phyloP scores from a whole-genome alignment of 2,113 vertebrate species.

The Plotosus lineatus region DNA sequence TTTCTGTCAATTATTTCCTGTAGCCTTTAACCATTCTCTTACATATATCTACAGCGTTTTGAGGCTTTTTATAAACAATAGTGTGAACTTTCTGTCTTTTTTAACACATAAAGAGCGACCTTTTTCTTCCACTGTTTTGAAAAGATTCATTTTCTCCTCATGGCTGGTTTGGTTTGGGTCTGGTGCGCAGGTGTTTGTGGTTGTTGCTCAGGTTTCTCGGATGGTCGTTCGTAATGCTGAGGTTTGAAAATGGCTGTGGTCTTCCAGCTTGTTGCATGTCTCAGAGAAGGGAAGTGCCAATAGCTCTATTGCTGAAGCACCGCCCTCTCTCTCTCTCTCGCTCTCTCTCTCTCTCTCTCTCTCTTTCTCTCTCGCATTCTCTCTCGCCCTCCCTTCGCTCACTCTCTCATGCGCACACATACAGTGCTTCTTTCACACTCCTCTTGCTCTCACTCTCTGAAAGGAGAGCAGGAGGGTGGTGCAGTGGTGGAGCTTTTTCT shows the following conservation, averaged over 20 bases:
- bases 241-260: constrained; percentile 54
- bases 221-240: constrained; percentile 46
- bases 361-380: constrained; percentile 63
- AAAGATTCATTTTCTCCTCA: not conserved
- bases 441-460: constrained; percentile 66
- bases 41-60: not conserved
- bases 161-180: constrained; percentile 13
- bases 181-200: constrained; percentile 39
- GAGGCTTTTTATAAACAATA: not conserved
- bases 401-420: constrained; percentile 49
- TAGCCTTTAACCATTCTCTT: not conserved
- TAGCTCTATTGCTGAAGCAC: constrained; percentile 52
- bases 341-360: constrained; percentile 54
- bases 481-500: constrained; percentile 78
- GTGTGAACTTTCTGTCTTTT: not conserved
- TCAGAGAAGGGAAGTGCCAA: constrained; percentile 47
- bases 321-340: constrained; percentile 50
- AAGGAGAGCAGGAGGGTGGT: constrained; percentile 78
- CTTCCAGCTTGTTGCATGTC: constrained; percentile 48
- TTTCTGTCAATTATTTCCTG: constrained; percentile 57
- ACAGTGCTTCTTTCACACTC: constrained; percentile 56
- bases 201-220: constrained; percentile 36
- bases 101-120: not conserved
- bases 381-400: constrained; percentile 56
- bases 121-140: not conserved